These are phyloP conservation scores for Patiria pectinifera DNA, from an alignment of 53 echinoderm and acorn worm genomes.

Conservation along the genomic window DNA sequence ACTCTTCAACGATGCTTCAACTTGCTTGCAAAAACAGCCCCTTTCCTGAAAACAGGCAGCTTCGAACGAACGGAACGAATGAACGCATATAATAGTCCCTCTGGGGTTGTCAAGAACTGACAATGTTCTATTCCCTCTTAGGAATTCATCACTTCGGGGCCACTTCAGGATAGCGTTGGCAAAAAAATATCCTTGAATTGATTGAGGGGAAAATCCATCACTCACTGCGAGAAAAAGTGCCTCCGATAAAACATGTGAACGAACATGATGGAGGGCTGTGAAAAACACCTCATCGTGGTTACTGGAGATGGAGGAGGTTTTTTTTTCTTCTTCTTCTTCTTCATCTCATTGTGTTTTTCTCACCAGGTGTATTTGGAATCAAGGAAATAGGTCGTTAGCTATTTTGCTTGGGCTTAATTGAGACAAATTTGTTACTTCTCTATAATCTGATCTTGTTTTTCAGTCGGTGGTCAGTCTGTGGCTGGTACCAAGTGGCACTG, in stretches of 20 bases:
- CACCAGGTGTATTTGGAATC: conserved; percentile 46
- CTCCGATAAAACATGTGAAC: not conserved
- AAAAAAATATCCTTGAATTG: not conserved
- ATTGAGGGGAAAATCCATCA: not conserved
- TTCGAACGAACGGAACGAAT: not conserved
- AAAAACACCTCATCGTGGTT: not conserved
- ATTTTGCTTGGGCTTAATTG: conserved; percentile 41
- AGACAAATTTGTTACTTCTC: conserved; percentile 57
- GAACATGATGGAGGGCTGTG: not conserved
- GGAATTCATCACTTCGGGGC: not conserved
- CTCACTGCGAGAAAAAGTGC: not conserved
- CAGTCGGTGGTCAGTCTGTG: not conserved
- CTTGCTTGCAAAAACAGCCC: not conserved
- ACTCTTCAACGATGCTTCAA: no score
- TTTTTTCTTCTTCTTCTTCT: not conserved
- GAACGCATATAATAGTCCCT: not conserved
- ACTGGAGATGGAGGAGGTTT: not conserved
- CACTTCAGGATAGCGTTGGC: not conserved
- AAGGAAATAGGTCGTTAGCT: conserved; percentile 53
- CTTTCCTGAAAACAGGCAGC: not conserved
- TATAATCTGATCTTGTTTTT: conserved; percentile 58
- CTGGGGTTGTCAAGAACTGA: not conserved
- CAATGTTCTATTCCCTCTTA: not conserved
- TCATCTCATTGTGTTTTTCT: conserved; percentile 18
- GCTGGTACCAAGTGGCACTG: conserved; percentile 1